Conservation (phyloP, 2,113 vertebrate species). For the Chaetodon auriga region DNA sequence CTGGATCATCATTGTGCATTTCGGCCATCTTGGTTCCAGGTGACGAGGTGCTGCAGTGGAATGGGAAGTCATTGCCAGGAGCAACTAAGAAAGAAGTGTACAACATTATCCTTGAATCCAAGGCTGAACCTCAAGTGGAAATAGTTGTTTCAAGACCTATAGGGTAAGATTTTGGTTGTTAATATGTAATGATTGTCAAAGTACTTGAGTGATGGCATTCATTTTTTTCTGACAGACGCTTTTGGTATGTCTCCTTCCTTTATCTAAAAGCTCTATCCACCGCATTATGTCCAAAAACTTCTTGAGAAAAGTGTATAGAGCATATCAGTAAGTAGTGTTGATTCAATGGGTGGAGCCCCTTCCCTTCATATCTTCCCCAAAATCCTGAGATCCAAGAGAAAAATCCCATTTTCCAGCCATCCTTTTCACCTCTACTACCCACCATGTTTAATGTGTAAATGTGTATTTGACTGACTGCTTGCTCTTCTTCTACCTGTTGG, state of each 20-base stretch:
- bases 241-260: constrained; percentile 77
- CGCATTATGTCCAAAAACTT: constrained; percentile 88
- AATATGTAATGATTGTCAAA: neutral
- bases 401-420: constrained; percentile 18
- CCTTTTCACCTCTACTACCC: constrained; percentile 25
- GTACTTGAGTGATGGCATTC: neutral
- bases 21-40: constrained; percentile 82
- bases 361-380: constrained; percentile 39
- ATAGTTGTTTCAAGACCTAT: constrained; percentile 99
- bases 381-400: constrained; percentile 40
- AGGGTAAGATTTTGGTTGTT: constrained; percentile 86
- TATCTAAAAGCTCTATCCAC: constrained; percentile 86
- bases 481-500: constrained; percentile 16
- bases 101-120: constrained; percentile 99
- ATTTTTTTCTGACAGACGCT: constrained; percentile 52
- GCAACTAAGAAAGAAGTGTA: constrained; percentile 99
- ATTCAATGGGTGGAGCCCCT: constrained; percentile 45
- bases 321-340: constrained; percentile 89
- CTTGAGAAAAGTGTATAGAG: constrained; percentile 92
- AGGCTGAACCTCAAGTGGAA: constrained; percentile 99
- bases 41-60: constrained; percentile 99
- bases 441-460: constrained; percentile 15
- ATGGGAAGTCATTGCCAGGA: constrained; percentile 96
- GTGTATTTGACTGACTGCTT: constrained; percentile 21
- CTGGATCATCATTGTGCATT: neutral